Percentiles rank a stretch among this genome's conserved stretches.
Evolutionary conservation across 2,888 invertebrate genomes (phyloP).

Genomic region (Leucozona laternaria): DNA sequence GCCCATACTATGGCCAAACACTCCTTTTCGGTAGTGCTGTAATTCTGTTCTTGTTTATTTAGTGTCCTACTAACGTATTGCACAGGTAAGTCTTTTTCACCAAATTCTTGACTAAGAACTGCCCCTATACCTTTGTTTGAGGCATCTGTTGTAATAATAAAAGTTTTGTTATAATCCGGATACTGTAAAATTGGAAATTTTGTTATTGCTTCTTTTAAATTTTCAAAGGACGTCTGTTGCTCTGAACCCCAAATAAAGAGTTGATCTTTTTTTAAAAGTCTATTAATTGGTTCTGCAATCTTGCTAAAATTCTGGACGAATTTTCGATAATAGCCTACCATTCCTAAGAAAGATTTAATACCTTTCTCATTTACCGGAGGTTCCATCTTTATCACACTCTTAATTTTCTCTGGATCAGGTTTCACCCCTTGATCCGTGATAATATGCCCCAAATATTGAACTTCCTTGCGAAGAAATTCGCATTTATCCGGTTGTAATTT

Average conservation of each 20-base stretch:
- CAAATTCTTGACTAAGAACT: too few relatives aligned
- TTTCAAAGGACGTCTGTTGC: background rate
- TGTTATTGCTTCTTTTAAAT: conserved; percentile 2
- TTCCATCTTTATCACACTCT: background rate
- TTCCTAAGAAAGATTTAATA: background rate
- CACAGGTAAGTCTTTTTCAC: too few relatives aligned
- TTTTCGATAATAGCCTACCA: background rate
- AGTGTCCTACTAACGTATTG: too few relatives aligned
- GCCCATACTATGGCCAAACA: background rate
- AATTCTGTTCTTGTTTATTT: background rate
- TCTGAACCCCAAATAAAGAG: background rate
- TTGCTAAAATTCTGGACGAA: background rate
- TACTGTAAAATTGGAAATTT: background rate
- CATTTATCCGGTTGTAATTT: too few relatives aligned
- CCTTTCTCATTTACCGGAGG: background rate
- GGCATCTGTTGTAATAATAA: background rate
- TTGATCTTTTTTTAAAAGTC: background rate
- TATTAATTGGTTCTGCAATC: too few relatives aligned
- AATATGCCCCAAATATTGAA: background rate
- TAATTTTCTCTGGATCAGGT: background rate
- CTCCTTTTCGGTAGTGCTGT: background rate
- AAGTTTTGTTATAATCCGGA: background rate
- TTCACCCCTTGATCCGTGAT: conserved; percentile 3
- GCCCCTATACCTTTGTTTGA: background rate
- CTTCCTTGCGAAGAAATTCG: too few relatives aligned